Evolutionary conservation across 2,888 invertebrate species (phyloP).

Genomic region (Graphium colonna): DNA sequence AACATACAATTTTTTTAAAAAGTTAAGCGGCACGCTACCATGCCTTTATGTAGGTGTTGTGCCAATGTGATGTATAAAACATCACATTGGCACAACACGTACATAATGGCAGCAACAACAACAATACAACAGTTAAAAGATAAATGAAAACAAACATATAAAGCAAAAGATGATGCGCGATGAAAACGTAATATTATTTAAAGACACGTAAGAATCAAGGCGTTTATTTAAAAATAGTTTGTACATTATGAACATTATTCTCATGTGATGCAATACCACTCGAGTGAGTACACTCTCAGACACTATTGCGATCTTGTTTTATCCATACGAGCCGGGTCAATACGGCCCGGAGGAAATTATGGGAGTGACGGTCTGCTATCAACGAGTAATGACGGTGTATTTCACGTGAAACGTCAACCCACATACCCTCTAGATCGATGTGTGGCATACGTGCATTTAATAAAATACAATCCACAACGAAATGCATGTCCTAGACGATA

Average conservation of each 20-base stretch:
- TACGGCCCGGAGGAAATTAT: conserved; percentile 73
- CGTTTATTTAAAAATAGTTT: not conserved
- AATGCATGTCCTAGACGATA: too few species aligned
- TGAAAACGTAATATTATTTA: too few species aligned
- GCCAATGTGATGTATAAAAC: too few species aligned
- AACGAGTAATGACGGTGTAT: conserved; percentile 17
- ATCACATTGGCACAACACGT: too few species aligned
- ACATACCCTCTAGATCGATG: not conserved
- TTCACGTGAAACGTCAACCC: not conserved
- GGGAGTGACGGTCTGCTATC: conserved; percentile 52
- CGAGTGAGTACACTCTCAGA: conserved; percentile 53
- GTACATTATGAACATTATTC: not conserved
- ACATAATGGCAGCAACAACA: too few species aligned
- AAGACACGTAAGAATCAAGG: too few species aligned
- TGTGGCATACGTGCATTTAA: not conserved
- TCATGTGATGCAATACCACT: conserved; percentile 53
- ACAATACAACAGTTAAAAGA: too few species aligned
- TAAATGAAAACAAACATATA: too few species aligned
- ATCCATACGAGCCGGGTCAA: conserved; percentile 50
- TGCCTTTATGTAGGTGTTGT: too few species aligned
- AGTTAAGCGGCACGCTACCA: too few species aligned
- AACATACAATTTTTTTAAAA: too few species aligned
- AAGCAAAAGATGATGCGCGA: too few species aligned
- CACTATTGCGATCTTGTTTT: conserved; percentile 44
- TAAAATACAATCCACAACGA: not conserved